Conservation (phyloP, 1,140 invertebrate genomes). For the Tyrophagus putrescentiae region DNA sequence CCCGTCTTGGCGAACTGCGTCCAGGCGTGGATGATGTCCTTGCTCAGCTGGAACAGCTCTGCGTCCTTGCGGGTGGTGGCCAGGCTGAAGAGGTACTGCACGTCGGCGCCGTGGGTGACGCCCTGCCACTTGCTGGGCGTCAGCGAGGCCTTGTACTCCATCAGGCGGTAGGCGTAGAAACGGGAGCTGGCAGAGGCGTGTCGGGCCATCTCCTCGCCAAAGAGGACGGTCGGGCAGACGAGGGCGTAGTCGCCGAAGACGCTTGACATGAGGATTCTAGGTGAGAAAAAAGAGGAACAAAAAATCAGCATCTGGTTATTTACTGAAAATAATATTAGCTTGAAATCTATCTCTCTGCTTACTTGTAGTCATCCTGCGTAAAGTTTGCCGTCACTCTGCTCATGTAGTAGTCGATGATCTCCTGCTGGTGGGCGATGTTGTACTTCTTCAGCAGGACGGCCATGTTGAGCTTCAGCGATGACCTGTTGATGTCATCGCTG, state of each 20-base stretch:
- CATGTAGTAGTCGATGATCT: no score
- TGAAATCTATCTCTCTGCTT: no score
- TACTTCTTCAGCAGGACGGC: no score
- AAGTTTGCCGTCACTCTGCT: no score
- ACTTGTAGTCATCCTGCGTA: no score
- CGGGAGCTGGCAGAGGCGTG: not conserved
- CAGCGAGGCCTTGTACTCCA: no score
- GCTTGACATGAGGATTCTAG: not conserved
- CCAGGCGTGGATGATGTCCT: constrained; percentile 26
- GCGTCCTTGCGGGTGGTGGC: constrained; percentile 14
- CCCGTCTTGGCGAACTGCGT: constrained; percentile 24
- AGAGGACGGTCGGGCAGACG: not conserved
- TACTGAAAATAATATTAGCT: no score
- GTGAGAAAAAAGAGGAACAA: not conserved
- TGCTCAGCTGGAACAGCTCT: constrained; percentile 23
- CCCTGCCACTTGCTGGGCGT: no score
- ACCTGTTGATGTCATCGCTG: not conserved
- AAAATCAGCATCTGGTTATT: no score
- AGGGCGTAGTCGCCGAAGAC: constrained; percentile 2
- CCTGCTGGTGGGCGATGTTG: no score
- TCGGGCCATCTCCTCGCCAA: not conserved
- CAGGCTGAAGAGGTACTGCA: constrained; percentile 73
- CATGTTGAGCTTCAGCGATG: no score
- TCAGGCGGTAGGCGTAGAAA: constrained; percentile 2
- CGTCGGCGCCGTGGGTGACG: constrained; percentile 87